Base-by-base conservation (phyloP, 1,140 invertebrate genomes). In the Drosophila kurseongensis region DNA sequence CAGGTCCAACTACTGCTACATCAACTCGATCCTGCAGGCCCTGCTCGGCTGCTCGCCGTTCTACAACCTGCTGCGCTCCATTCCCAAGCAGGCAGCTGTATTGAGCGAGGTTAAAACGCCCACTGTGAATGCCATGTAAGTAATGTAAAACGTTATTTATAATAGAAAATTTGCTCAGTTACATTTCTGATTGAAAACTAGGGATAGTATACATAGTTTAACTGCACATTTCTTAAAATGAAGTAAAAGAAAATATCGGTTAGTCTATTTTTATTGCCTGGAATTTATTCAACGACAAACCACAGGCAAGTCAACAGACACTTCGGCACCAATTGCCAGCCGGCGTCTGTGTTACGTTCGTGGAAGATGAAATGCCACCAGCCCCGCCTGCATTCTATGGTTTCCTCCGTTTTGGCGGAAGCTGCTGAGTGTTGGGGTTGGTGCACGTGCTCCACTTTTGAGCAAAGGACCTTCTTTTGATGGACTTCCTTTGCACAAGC, bases 1-100 rank as follows among this genome's bases (percentile, higher is more conserved):
- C 93, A 95, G 96, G 55, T 97, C 96, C 51, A 99, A 98, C 94
- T 98, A 97, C 93, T 99, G 98, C 93, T 99, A 98, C 88, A 97
- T 98, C 29, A 99, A 99, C 93, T 97, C 98, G 32, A 97, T 97
- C 62, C 93, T 98, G 38, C 97, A 98, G 93, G 97, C 98, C 0
- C 93, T 99, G 52, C 93, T 99, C 0, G 97, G 97, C 27, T 99
- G 98, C 92, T 97, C 98, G 14, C 97, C 98, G 0, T 97, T 99
- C 93, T 98, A 97, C 91, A 98, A 98, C 93, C 94, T 98, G 82
- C 93, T 99, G 74, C 96, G 95, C 78, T 94, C 95, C 44, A 92
- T 97, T 76, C 94, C 95, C 7, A 93, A 95, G 81, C 94, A 95
- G 58, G 92, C 93, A 80, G 89, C 92, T 65, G 93, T 94, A 3